These are phyloP conservation scores for Marcusenius ussheri DNA, from an alignment of 2,113 vertebrate genomes.

Conservation along the genomic window DNA sequence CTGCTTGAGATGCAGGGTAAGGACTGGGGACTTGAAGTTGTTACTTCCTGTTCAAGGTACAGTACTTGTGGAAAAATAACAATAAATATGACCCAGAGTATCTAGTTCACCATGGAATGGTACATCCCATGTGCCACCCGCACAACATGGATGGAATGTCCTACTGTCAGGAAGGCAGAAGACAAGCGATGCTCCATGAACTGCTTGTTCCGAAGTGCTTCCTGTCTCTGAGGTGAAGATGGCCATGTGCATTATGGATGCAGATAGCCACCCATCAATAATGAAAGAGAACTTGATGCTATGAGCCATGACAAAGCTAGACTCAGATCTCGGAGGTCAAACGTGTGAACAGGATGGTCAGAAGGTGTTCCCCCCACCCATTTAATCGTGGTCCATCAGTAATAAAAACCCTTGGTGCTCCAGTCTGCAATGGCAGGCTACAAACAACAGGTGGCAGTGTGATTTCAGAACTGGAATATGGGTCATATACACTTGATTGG, in stretches of 20 bases:
- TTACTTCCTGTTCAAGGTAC: neutral
- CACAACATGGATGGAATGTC: neutral
- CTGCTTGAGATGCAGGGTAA: neutral
- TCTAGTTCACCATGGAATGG: neutral
- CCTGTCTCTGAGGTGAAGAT: neutral
- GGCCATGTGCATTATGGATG: neutral
- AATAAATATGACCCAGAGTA: neutral
- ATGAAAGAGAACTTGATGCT: neutral
- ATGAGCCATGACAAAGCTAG: neutral
- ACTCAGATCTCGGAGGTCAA: neutral
- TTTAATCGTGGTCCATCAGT: neutral
- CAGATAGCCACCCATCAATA: constrained; percentile 8
- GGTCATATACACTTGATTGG: neutral
- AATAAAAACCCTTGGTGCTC: neutral
- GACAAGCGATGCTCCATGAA: neutral
- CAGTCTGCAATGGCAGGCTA: neutral
- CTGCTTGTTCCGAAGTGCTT: neutral
- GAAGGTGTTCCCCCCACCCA: neutral
- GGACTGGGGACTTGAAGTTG: neutral
- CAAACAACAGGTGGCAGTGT: neutral
- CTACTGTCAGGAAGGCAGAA: neutral
- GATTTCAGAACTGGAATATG: neutral
- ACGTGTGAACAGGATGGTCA: neutral
- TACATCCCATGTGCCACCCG: neutral
- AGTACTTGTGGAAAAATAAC: neutral